These are phyloP conservation scores for Bothrops jararaca DNA, from an alignment of 2,113 vertebrate species.

Conservation along the genomic window DNA sequence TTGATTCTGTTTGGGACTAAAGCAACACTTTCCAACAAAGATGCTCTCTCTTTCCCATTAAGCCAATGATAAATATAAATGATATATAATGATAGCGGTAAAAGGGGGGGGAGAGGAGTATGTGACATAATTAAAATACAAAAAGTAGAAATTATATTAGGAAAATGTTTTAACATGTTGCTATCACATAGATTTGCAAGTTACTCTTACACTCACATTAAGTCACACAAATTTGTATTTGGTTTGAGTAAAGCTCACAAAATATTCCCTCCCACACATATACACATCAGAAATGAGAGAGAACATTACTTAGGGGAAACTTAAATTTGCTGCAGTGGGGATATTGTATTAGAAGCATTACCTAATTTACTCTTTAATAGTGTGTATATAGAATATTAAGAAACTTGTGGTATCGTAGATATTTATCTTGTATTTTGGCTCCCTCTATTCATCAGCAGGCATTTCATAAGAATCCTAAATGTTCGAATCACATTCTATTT, in stretches of 20 bases:
- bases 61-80: background rate
- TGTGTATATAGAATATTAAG: background rate
- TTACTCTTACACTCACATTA: background rate
- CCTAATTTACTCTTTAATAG: background rate
- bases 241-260: background rate
- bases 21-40: background rate
- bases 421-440: background rate
- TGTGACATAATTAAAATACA: background rate
- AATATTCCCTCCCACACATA: background rate
- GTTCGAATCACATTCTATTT: background rate
- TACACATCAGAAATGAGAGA: background rate
- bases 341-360: background rate
- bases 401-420: background rate
- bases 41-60: background rate
- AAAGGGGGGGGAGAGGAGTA: background rate
- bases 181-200: background rate
- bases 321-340: background rate
- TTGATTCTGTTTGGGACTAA: background rate
- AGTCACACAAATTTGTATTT: background rate
- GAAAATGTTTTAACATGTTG: background rate
- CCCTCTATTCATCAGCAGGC: background rate
- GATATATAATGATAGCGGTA: background rate
- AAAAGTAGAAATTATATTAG: background rate
- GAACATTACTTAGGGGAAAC: background rate
- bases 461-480: background rate